Percentiles rank a stretch among this genome's conserved stretches.
Evolutionary conservation across 2,113 vertebrate species (phyloP).

Genomic region (Hemicordylus capensis): DNA sequence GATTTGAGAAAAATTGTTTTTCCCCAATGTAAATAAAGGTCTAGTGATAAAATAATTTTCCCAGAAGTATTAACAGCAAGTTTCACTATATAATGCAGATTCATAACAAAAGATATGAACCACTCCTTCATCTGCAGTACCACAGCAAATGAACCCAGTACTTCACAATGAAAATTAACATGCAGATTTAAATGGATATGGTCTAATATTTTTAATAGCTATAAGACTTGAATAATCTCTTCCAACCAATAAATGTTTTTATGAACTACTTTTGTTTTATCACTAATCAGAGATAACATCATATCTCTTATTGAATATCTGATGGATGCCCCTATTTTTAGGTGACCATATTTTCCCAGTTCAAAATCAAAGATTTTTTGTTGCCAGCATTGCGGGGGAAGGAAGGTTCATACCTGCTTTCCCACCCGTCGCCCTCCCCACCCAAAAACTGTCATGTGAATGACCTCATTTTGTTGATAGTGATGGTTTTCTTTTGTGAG

Average conservation of each 20-base stretch:
- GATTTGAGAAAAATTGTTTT: background rate
- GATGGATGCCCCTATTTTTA: constrained; percentile 46
- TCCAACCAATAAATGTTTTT: constrained; percentile 41
- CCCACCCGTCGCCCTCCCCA: no score
- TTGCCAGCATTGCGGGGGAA: background rate
- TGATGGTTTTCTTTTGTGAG: no score
- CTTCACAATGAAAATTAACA: constrained; percentile 45
- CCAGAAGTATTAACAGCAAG: background rate
- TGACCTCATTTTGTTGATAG: no score
- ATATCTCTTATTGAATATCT: constrained; percentile 38
- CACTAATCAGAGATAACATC: constrained; percentile 52
- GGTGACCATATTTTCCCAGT: constrained; percentile 10
- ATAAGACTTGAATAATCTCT: constrained; percentile 34
- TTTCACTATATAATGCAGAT: background rate
- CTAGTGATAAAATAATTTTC: constrained; percentile 29
- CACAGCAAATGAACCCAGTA: background rate
- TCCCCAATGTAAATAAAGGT: background rate
- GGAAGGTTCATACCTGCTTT: no score
- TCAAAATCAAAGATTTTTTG: background rate
- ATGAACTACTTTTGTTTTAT: constrained; percentile 44
- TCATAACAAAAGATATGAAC: constrained; percentile 11
- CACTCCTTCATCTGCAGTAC: background rate
- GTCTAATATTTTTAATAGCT: constrained; percentile 17
- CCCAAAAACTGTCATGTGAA: no score
- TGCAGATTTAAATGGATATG: constrained; percentile 48